Base-by-base conservation (phyloP, 1,140 invertebrate species). In the Mizuhopecten yessoensis region DNA sequence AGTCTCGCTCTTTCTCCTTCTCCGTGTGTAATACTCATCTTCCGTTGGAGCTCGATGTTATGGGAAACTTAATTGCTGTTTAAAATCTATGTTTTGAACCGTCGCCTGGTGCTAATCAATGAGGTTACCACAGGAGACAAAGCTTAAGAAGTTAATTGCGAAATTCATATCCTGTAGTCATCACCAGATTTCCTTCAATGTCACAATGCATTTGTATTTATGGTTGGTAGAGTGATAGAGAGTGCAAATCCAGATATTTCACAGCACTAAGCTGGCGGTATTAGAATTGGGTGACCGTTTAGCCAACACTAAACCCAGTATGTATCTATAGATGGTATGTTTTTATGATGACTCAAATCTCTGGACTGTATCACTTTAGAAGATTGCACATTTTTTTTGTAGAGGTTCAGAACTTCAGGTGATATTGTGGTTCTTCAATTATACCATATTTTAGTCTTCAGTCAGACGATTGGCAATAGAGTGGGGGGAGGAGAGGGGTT, bases 21-120 rank as follows among this genome's bases (percentile, higher is more conserved):
- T n/a, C 23, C n/a, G 57, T 75, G 57, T 75, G 57, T 75, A 75
- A 75, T 75, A 29, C 57, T 75, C n/a, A 29, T 75, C 57, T 75
- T 75, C 57, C 57, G 57, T 75, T 75, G n/a, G 57, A 75, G 5
- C 23, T 75, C 29, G 57, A 17, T 75, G 57, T 75, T 75, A 75
- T 75, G 57, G 57, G 57, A 75, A 75, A 75, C 57, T 75, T 75
- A 75, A 75, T 75, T 75, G 57, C 57, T 75, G 57, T n/a, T 75
- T 75, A 29, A 75, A 75, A 75, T 75, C 57, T 75, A 75, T 75
- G 57, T 75, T 75, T 75, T 75, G 57, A 75, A 75, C 57, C 23
- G 57, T 75, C 29, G 57, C 57, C 57, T 75, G 57, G 57, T 75
- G 57, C 57, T n/a, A 75, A 29, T 75, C 57, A 75, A 75, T 75